phyloP scores from a whole-genome alignment of 2,888 invertebrate genomes.

The Drosophila crucigera region DNA sequence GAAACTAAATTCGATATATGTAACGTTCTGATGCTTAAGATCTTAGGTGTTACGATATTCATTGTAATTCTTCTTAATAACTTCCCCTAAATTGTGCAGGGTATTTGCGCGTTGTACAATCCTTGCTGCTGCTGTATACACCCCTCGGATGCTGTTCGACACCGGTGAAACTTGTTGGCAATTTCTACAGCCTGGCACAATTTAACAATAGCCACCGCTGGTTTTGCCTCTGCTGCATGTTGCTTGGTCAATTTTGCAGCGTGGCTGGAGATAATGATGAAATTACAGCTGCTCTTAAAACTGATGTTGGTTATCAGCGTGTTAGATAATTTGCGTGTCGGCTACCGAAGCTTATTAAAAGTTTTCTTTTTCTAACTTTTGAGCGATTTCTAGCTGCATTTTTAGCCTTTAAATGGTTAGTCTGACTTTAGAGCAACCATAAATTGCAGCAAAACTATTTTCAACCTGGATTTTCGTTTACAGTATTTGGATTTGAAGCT shows the following conservation, averaged over 20 bases:
- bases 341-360: conserved; percentile 36
- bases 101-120: not conserved
- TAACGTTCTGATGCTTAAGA: too few relatives aligned
- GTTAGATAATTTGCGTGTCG: conserved; percentile 63
- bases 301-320: conserved; percentile 56
- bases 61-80: not conserved
- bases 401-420: conserved; percentile 1
- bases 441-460: conserved; percentile 38
- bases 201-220: conserved; percentile 44
- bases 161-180: conserved; percentile 63
- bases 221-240: conserved; percentile 8
- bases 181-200: conserved; percentile 27
- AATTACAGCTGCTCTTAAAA: conserved; percentile 55
- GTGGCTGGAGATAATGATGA: conserved; percentile 61
- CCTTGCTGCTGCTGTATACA: conserved; percentile 12
- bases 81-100: not conserved
- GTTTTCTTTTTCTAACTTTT: conserved; percentile 25
- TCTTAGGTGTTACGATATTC: not conserved
- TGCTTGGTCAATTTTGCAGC: conserved; percentile 43
- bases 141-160: conserved; percentile 45
- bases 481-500: not conserved
- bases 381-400: conserved; percentile 8
- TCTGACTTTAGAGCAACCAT: conserved; percentile 4
- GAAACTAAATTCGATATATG: not conserved
- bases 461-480: conserved; percentile 26